Evolutionary conservation across 2,113 vertebrate species (phyloP).

Genomic region (Gorsachius goisagi): DNA sequence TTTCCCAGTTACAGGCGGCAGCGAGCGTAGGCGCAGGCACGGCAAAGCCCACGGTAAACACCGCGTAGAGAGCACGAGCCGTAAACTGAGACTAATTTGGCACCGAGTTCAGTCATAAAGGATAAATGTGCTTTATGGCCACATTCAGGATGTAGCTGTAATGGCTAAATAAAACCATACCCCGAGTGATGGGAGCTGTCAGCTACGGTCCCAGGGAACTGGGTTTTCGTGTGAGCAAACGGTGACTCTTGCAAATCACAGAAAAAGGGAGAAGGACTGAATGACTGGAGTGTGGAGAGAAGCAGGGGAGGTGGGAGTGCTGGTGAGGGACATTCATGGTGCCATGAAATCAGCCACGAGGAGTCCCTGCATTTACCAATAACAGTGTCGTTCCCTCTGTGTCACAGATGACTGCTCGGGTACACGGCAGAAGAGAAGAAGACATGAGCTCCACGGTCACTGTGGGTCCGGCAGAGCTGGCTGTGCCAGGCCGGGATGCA

Average conservation of each 20-base stretch:
- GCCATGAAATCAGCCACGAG: neutral
- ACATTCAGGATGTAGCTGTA: conserved; percentile 12
- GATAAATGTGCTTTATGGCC: conserved; percentile 16
- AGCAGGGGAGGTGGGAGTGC: neutral
- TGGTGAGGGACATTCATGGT: neutral
- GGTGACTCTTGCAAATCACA: neutral
- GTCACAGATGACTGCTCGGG: neutral
- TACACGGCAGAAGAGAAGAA: neutral
- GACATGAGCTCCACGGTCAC: rapidly evolving
- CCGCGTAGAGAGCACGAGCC: neutral
- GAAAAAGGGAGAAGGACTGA: neutral
- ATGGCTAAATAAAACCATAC: conserved; percentile 8
- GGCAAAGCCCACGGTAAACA: neutral
- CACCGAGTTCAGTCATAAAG: neutral
- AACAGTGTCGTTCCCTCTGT: conserved; percentile 29
- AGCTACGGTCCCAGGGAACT: neutral
- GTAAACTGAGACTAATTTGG: conserved; percentile 20
- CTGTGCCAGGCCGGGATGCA: rapidly evolving
- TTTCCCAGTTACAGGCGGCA: neutral
- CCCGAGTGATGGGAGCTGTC: neutral
- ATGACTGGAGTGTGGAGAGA: neutral
- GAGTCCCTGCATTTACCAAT: conserved; percentile 7
- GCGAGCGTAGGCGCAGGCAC: neutral
- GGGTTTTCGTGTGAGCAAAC: neutral
- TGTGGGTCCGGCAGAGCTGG: neutral